A percentile compares a stretch with the other conserved stretches of the same genome.
phyloP scores from a whole-genome alignment of 2,888 invertebrate species.

The Patella pellucida region DNA sequence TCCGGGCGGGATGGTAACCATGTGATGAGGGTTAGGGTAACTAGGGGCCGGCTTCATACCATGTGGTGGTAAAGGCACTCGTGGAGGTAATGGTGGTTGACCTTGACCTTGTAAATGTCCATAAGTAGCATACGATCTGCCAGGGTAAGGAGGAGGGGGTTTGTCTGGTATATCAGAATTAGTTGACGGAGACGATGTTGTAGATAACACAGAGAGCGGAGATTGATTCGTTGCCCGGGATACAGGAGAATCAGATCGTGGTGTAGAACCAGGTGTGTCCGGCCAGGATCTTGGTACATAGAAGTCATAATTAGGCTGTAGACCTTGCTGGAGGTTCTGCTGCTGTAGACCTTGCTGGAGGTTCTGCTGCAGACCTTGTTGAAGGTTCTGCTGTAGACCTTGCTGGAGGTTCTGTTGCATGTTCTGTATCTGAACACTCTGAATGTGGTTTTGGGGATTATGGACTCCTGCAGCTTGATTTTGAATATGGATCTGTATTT shows the following conservation, averaged over 20 bases:
- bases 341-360: conserved; percentile 12
- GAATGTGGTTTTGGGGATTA: conserved; percentile 30
- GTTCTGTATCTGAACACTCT: conserved; percentile 36
- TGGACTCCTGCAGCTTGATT: conserved; percentile 25
- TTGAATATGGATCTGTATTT: conserved; percentile 42
- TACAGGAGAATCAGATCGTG: conserved; percentile 67
- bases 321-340: conserved; percentile 15
- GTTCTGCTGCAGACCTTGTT: conserved; percentile 13
- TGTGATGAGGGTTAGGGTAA: conserved; percentile 9
- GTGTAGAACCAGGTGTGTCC: conserved; percentile 59
- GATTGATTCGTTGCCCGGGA: conserved; percentile 67
- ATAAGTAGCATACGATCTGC: conserved; percentile 36
- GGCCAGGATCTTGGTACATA: conserved; percentile 32
- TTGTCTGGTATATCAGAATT: conserved; percentile 68
- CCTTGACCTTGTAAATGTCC: conserved; percentile 31
- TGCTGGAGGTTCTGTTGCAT: conserved; percentile 1
- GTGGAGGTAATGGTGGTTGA: conserved; percentile 56
- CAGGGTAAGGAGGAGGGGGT: conserved; percentile 69
- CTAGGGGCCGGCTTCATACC: conserved; percentile 25
- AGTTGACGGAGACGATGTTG: conserved; percentile 68
- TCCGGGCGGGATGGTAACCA: conserved; percentile 19
- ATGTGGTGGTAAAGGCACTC: conserved; percentile 50
- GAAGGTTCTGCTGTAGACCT: conserved; percentile 12
- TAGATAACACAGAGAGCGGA: conserved; percentile 68
- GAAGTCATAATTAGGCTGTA: conserved; percentile 31